These are phyloP conservation scores for Falcaria lacertinaria DNA, from an alignment of 2,888 invertebrate species.

Conservation along the genomic window DNA sequence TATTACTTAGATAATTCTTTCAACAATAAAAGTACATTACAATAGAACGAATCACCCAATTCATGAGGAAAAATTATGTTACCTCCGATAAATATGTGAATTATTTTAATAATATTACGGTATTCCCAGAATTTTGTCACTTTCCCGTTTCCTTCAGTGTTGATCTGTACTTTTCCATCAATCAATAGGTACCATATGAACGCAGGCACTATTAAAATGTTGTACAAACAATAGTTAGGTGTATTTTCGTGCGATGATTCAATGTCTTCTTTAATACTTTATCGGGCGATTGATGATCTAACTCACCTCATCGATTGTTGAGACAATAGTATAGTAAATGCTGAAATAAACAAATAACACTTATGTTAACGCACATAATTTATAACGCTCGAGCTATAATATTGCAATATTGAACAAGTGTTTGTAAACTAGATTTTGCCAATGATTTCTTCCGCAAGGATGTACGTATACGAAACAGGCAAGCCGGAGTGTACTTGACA, in stretches of 20 bases:
- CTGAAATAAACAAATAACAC: constrained; percentile 13
- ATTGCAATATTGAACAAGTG: no score
- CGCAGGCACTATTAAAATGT: constrained; percentile 10
- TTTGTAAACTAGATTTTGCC: neutral
- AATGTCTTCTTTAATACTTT: constrained; percentile 20
- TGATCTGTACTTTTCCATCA: neutral
- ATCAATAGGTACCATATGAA: neutral
- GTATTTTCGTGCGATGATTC: constrained; percentile 25
- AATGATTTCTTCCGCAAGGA: neutral
- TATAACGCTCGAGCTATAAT: no score
- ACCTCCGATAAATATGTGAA: no score
- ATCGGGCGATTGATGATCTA: constrained; percentile 15
- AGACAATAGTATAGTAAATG: constrained; percentile 11
- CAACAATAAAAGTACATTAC: no score
- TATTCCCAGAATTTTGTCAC: no score
- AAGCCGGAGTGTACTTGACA: neutral
- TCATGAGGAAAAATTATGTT: no score
- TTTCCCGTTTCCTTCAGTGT: no score
- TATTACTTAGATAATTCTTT: no score
- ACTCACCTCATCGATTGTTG: constrained; percentile 27
- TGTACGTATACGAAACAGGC: neutral
- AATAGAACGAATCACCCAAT: no score
- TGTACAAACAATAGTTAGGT: constrained; percentile 17
- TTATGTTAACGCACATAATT: constrained; percentile 3
- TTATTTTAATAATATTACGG: no score